These are phyloP conservation scores for Chloroceryle amazona DNA, from an alignment of 2,797 vertebrate species.

Conservation along the genomic window DNA sequence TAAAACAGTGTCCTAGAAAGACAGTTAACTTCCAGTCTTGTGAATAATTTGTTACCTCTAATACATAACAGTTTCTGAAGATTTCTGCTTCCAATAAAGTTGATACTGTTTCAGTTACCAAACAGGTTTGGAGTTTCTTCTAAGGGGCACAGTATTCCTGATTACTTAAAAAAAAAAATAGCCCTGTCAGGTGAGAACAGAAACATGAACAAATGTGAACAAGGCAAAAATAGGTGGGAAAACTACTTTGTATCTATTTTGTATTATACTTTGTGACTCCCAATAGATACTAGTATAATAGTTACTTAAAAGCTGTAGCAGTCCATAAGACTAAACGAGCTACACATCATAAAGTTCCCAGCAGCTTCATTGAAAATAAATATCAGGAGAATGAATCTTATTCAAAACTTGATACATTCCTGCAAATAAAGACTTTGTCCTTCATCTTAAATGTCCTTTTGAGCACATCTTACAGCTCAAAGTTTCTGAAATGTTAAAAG, in stretches of 20 bases:
- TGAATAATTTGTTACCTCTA: background rate
- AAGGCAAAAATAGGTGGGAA: background rate
- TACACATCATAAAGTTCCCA: background rate
- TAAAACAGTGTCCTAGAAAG: background rate
- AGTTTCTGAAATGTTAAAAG: background rate
- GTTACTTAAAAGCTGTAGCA: background rate
- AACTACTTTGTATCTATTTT: background rate
- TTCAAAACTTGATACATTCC: background rate
- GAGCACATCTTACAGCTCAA: background rate
- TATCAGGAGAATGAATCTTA: background rate
- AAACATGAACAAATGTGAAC: background rate
- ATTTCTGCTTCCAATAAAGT: background rate
- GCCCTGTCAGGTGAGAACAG: background rate
- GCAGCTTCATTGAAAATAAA: background rate
- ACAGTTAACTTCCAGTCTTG: background rate
- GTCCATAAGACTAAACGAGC: background rate
- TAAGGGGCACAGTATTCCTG: background rate
- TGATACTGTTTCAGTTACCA: background rate
- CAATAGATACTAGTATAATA: background rate
- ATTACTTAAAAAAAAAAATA: background rate
- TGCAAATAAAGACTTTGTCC: background rate
- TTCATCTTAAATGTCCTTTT: background rate
- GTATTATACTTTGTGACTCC: background rate
- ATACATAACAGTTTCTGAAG: background rate
- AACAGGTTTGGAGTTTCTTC: background rate